Evolutionary conservation across 2,113 vertebrate genomes (phyloP).

Genomic region (Oncorhynchus nerka): DNA sequence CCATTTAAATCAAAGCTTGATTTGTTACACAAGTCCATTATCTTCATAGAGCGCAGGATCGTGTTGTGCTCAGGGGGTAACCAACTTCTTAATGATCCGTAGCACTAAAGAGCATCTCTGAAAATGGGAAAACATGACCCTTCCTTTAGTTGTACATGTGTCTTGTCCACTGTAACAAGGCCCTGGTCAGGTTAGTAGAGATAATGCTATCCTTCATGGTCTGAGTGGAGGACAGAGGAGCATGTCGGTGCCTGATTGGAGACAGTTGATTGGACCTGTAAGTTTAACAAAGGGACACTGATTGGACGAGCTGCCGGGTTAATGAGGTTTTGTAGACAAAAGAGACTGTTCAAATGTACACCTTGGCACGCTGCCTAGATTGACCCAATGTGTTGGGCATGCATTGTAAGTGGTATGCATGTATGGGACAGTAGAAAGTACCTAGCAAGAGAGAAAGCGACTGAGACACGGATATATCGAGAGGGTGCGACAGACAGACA

Average conservation of each 20-base stretch:
- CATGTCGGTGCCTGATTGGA: constrained; percentile 9
- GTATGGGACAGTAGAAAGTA: too few species aligned
- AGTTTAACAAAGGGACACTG: constrained; percentile 29
- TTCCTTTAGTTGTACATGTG: too few species aligned
- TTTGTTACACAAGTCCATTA: not conserved
- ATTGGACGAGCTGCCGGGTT: constrained; percentile 18
- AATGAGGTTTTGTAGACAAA: not conserved
- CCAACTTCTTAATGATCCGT: not conserved
- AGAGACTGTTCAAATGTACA: not conserved
- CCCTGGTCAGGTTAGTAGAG: not conserved
- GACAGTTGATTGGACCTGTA: constrained; percentile 3
- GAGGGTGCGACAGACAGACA: not conserved
- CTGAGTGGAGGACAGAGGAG: not conserved
- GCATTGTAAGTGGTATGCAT: too few species aligned
- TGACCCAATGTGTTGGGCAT: not conserved
- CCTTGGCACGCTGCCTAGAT: not conserved
- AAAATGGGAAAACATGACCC: not conserved
- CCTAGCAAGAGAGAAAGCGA: not conserved
- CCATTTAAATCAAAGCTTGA: not conserved
- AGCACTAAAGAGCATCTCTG: not conserved
- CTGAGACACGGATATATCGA: constrained; percentile 9
- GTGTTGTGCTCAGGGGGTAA: not conserved
- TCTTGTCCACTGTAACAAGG: not conserved
- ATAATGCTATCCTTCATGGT: not conserved
- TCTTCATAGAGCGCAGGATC: not conserved